Evolutionary conservation across 2,888 invertebrate species (phyloP).

Genomic region (Anagyrus pseudococci): DNA sequence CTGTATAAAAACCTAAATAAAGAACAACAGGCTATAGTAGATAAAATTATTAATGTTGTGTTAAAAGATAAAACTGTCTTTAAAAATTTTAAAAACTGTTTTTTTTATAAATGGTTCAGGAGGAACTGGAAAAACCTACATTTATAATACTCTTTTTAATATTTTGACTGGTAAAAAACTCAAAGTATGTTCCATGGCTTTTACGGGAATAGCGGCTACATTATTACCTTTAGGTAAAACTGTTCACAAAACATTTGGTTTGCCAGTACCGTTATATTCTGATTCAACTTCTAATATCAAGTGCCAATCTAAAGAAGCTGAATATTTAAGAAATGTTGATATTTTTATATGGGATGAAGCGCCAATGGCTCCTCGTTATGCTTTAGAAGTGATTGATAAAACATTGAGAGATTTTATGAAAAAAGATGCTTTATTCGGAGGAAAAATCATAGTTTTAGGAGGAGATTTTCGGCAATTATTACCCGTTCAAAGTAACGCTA

Average conservation of each 20-base stretch:
- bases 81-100: neutral
- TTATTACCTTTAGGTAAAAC: constrained; percentile 54
- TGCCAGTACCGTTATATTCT: constrained; percentile 42
- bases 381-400: constrained; percentile 40
- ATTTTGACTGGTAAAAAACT: constrained; percentile 19
- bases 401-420: constrained; percentile 41
- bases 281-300: constrained; percentile 41
- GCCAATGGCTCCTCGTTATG: constrained; percentile 41
- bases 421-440: constrained; percentile 42
- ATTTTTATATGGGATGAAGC: constrained; percentile 44
- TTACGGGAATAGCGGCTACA: constrained; percentile 52
- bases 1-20: constrained; percentile 37
- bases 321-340: constrained; percentile 34
- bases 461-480: constrained; percentile 27
- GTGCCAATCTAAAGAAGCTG: constrained; percentile 38
- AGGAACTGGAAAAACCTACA: constrained; percentile 15
- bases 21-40: constrained; percentile 39
- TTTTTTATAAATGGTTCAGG: constrained; percentile 33
- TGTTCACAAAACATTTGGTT: constrained; percentile 51
- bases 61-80: constrained; percentile 2
- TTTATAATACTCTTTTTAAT: constrained; percentile 31
- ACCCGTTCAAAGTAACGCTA: constrained; percentile 7
- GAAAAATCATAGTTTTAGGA: constrained; percentile 38
- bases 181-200: constrained; percentile 45
- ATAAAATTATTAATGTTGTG: constrained; percentile 27